phyloP scores from a whole-genome alignment of 2,888 invertebrate genomes.

The Stenodera caucasica region DNA sequence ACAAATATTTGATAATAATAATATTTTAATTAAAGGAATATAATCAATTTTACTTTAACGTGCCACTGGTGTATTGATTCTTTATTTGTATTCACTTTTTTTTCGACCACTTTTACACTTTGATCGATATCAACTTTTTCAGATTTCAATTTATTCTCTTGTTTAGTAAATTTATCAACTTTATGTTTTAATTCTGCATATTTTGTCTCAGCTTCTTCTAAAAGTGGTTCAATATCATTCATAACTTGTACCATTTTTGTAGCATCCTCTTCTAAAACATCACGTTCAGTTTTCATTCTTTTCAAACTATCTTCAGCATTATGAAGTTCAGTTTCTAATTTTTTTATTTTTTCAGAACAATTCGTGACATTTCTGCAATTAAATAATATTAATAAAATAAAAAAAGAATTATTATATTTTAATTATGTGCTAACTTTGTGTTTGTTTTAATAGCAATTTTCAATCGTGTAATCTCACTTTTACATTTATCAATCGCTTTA shows the following conservation, averaged over 20 bases:
- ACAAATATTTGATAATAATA: constrained; percentile 9
- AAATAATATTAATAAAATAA: background rate
- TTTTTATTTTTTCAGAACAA: constrained; percentile 72
- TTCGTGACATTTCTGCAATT: constrained; percentile 71
- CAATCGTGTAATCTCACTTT: constrained; percentile 67
- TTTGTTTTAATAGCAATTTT: constrained; percentile 71
- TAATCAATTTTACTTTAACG: constrained; percentile 58
- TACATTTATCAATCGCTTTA: constrained; percentile 73
- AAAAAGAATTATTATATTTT: constrained; percentile 2
- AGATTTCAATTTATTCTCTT: constrained; percentile 70
- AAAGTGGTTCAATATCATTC: constrained; percentile 61
- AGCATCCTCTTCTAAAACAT: constrained; percentile 62
- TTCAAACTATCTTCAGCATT: constrained; percentile 69
- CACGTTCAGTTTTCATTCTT: constrained; percentile 61
- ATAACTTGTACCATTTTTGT: constrained; percentile 60
- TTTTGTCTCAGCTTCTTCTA: constrained; percentile 62
- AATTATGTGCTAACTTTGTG: constrained; percentile 51
- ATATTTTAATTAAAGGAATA: constrained; percentile 2
- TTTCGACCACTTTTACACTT: constrained; percentile 64
- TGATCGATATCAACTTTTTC: constrained; percentile 76
- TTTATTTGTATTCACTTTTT: constrained; percentile 61
- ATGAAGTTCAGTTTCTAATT: constrained; percentile 70
- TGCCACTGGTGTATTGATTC: constrained; percentile 62
- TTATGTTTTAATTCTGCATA: constrained; percentile 60
- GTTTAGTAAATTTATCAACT: constrained; percentile 62